Percentiles rank a stretch among this genome's conserved stretches.
phyloP scores from a whole-genome alignment of 2,113 vertebrate genomes.

The Macroglossus sobrinus region DNA sequence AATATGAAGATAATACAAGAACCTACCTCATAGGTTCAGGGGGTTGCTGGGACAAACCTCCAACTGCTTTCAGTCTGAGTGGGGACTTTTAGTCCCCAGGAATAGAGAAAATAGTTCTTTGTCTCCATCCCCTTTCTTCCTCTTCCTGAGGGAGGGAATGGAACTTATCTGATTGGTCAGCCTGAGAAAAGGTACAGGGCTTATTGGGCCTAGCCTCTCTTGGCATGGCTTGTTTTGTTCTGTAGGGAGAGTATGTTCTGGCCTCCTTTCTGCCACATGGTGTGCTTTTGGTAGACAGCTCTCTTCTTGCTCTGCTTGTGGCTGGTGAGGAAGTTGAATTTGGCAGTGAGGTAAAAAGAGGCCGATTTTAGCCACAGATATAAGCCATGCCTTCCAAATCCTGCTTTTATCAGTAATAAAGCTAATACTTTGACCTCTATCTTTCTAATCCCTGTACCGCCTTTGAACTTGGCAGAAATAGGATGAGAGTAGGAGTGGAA shows the following conservation, averaged over 20 bases:
- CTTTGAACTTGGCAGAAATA: neutral
- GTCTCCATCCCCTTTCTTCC: neutral
- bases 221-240: neutral
- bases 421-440: neutral
- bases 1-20: neutral
- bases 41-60: neutral
- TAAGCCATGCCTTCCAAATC: neutral
- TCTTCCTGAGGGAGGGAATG: neutral
- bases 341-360: neutral
- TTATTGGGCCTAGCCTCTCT: neutral
- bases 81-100: neutral
- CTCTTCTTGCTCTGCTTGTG: neutral
- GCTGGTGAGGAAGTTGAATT: neutral
- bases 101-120: neutral
- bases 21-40: neutral
- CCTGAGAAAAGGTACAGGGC: neutral
- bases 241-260: neutral
- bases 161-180: neutral
- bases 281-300: neutral
- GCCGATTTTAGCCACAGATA: neutral
- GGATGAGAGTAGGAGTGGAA: no score
- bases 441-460: neutral
- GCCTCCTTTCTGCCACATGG: neutral
- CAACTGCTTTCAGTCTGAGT: neutral
- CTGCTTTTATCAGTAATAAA: neutral